A percentile compares a stretch with the other conserved stretches of the same genome.
Conservation (phyloP, 2,888 invertebrate genomes). For the Plagodis dolabraria region DNA sequence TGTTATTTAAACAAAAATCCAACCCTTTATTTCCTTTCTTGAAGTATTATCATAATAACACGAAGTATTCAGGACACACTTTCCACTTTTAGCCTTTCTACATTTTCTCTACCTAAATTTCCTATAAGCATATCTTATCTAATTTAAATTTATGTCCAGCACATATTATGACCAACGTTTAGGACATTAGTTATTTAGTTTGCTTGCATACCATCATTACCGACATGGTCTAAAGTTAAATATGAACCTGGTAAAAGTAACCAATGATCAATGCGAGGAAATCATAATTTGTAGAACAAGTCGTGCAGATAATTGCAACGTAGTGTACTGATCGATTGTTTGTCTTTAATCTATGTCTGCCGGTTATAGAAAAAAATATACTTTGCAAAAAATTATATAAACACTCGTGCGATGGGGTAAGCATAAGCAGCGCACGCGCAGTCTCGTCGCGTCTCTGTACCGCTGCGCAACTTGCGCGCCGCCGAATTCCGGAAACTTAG, state of each 20-base stretch:
- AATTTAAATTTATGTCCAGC: no score
- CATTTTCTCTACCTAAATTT: no score
- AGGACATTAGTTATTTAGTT: no score
- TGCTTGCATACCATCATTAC: constrained; percentile 10
- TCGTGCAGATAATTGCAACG: constrained; percentile 53
- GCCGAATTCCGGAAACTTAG: constrained; percentile 7
- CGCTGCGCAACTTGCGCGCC: constrained; percentile 56
- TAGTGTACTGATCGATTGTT: constrained; percentile 24
- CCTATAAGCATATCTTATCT: no score
- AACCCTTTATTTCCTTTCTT: no score
- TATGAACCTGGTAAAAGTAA: constrained; percentile 1
- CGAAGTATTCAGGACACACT: no score
- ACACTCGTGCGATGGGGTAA: constrained; percentile 38
- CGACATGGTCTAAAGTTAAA: constrained; percentile 9
- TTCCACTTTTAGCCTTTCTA: no score
- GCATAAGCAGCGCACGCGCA: constrained; percentile 43
- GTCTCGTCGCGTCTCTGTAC: constrained; percentile 57
- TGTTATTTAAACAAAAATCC: no score
- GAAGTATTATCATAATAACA: no score
- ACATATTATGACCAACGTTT: no score
- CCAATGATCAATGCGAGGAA: constrained; percentile 16
- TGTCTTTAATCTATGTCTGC: constrained; percentile 33
- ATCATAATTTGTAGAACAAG: constrained; percentile 25
- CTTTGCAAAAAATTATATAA: constrained; percentile 45
- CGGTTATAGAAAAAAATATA: constrained; percentile 43